phyloP scores from a whole-genome alignment of 2,113 vertebrate species.

The Lycocorax pyrrhopterus region DNA sequence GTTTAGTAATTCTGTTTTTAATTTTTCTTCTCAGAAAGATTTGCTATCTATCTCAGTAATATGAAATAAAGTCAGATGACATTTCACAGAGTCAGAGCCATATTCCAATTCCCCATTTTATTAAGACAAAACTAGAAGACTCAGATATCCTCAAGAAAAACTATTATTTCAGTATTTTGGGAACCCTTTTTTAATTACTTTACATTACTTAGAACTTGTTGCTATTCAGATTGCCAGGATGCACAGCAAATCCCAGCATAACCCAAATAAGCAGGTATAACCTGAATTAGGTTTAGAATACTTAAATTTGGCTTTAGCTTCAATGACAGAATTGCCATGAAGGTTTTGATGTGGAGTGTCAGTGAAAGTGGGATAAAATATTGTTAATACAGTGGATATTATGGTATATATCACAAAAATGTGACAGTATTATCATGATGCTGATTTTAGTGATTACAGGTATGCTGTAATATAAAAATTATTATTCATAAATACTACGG shows the following conservation, averaged over 20 bases:
- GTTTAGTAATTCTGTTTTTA: neutral
- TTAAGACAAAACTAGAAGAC: neutral
- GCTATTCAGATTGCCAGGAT: neutral
- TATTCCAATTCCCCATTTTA: neutral
- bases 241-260: neutral
- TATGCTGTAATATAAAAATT: neutral
- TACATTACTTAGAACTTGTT: neutral
- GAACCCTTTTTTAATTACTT: neutral
- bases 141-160: neutral
- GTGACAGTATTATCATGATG: neutral
- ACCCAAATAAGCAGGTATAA: neutral
- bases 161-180: neutral
- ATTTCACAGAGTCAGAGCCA: neutral
- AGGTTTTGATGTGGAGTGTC: neutral
- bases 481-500: neutral
- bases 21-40: neutral
- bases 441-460: neutral
- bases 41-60: neutral
- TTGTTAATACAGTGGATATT: neutral
- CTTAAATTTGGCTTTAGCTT: neutral
- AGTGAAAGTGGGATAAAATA: neutral
- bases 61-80: neutral
- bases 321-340: neutral
- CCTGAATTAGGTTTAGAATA: neutral
- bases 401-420: neutral